Base-by-base conservation (phyloP, 2,113 vertebrate species). In the Hepsetus odoe region DNA sequence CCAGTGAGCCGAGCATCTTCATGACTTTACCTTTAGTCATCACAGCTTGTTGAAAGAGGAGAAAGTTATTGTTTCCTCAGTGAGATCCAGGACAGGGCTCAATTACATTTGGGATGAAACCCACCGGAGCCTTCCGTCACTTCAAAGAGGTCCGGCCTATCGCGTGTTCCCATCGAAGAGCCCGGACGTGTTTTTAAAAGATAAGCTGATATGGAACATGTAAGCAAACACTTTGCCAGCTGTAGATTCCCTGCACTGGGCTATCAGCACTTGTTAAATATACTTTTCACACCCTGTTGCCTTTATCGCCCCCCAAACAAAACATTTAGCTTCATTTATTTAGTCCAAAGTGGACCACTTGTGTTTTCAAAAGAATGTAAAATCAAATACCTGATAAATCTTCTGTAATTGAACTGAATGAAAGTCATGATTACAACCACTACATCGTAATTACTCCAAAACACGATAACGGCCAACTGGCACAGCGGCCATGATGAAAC, bases 141-240 rank as follows among this genome's bases (percentile, higher is more conserved):
- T 82, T 86, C 86, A 87, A 85, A 86, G 80, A 11, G 1, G 49
- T n/a, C 51, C 22, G 18, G 24, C 74, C 59, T 82, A 87, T 85
- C 84, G n/a, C 49, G 66, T 28, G 53, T 59, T 65, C 61, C 26
- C 58, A 78, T 84, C 77, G 62, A 69, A 64, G 72, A 66, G 65
- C 42, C 71, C 74, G 80, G 67, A 58, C 44, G 76, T 76, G 76
- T 83, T 81, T 86, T 73, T 46, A 69, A 68, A 74, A 80, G 81
- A 84, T 65, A 40, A 40, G 40, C 28, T 35, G 74, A 76, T 80
- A 64, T 13, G 12, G 76, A 71, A 72, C 67, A 68, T 67, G 72
- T 76, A 81, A 79, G 78, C 69, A 80, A 76, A 82, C 74, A 70
- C 61, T 56, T 59, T 66, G 56, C 69, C 24, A 26, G 53, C 42